Conservation (phyloP, 2,888 invertebrate species). For the Meghimatium bilineatum region DNA sequence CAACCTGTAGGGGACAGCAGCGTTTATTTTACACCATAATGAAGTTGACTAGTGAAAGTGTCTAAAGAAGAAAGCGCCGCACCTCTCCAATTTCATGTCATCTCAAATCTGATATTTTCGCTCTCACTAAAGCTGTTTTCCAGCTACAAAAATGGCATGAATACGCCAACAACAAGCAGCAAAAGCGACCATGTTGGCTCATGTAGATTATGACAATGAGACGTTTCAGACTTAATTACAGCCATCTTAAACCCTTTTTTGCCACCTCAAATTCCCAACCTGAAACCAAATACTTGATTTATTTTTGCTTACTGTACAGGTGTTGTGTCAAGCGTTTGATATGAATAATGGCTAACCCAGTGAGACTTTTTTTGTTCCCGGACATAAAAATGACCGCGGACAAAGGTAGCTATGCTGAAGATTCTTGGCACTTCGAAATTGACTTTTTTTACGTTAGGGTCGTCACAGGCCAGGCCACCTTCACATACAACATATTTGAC, state of each 20-base stretch:
- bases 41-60: too few relatives aligned
- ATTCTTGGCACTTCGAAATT: neutral
- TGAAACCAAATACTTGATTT: constrained; percentile 4
- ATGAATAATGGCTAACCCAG: neutral
- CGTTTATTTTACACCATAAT: too few relatives aligned
- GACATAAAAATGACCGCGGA: neutral
- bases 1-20: too few relatives aligned
- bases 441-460: neutral
- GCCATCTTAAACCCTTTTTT: neutral
- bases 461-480: neutral
- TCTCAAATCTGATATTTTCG: neutral
- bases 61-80: too few relatives aligned
- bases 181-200: neutral
- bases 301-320: neutral
- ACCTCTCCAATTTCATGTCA: neutral
- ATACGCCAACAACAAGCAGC: neutral
- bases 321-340: constrained; percentile 13
- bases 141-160: neutral
- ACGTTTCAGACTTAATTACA: neutral
- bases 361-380: neutral
- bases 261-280: neutral
- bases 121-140: neutral
- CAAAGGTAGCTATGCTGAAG: neutral
- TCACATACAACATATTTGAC: neutral
- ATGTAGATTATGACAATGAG: neutral